phyloP scores from a whole-genome alignment of 2,113 vertebrate species.

The Chlorodrepanis virens region DNA sequence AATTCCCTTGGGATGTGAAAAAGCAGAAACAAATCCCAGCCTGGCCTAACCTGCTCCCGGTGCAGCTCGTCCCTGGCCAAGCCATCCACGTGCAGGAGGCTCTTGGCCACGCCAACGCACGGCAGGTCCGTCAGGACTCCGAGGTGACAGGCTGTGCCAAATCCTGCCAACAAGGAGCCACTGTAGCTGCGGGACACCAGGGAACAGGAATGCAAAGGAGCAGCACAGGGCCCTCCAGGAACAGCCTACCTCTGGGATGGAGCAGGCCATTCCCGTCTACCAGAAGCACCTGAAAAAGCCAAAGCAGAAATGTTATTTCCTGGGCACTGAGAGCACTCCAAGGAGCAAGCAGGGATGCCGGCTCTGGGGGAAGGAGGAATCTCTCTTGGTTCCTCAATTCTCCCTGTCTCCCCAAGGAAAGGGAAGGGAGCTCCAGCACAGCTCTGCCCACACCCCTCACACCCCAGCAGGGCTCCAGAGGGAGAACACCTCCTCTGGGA shows the following conservation, averaged over 20 bases:
- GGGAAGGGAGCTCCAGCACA: no score
- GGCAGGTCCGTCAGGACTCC: constrained; percentile 87
- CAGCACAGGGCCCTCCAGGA: background rate
- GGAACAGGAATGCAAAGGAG: background rate
- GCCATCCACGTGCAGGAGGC: constrained; percentile 90
- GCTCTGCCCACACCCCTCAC: no score
- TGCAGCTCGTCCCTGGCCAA: constrained; percentile 79
- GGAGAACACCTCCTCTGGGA: background rate
- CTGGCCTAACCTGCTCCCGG: constrained; percentile 79
- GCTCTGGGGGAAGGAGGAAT: background rate
- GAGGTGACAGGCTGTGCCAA: constrained; percentile 92
- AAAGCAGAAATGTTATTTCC: background rate
- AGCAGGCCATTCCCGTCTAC: constrained; percentile 95
- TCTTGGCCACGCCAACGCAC: constrained; percentile 93
- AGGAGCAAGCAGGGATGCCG: background rate
- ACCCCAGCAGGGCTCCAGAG: background rate
- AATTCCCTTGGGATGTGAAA: background rate
- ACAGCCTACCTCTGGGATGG: constrained; percentile 84
- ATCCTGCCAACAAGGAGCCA: constrained; percentile 69
- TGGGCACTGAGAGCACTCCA: no score
- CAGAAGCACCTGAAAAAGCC: constrained; percentile 83
- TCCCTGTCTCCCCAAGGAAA: background rate
- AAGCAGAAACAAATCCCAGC: background rate
- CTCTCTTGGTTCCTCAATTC: background rate
- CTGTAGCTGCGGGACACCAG: background rate